Evolutionary conservation across 2,113 vertebrate genomes (phyloP).

Genomic region (Osmerus eperlanus): DNA sequence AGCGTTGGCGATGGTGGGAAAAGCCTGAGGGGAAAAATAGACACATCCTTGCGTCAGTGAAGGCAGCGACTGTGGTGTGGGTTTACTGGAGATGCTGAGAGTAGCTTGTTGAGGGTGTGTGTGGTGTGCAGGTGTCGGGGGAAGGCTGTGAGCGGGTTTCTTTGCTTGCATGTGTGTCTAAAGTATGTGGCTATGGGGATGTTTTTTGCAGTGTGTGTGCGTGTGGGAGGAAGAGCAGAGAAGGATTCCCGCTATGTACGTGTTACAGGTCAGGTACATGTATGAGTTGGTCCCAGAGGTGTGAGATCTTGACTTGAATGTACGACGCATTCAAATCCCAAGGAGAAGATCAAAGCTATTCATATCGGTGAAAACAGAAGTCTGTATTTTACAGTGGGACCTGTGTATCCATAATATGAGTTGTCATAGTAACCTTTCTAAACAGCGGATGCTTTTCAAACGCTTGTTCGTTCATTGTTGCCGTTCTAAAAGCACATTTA

Average conservation of each 20-base stretch:
- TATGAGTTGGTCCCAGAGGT: conserved; percentile 48
- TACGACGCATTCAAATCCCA: too few relatives aligned
- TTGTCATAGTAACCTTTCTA: too few relatives aligned
- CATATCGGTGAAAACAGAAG: too few relatives aligned
- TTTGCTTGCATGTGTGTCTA: conserved; percentile 1
- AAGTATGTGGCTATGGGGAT: conserved; percentile 47
- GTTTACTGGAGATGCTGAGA: conserved; percentile 29
- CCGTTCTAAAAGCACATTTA: too few relatives aligned
- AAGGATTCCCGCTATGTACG: conserved; percentile 50
- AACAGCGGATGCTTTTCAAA: too few relatives aligned
- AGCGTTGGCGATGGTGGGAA: not conserved
- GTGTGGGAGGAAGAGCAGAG: conserved; percentile 59
- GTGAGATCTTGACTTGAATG: conserved; percentile 32
- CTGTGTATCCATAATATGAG: too few relatives aligned
- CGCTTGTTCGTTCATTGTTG: too few relatives aligned
- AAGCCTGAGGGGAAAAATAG: conserved; percentile 22
- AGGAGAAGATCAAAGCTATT: too few relatives aligned
- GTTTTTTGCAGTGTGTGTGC: conserved; percentile 26
- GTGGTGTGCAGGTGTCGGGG: conserved; percentile 18
- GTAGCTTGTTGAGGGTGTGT: conserved; percentile 20
- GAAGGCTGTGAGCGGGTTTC: not conserved
- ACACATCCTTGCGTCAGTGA: conserved; percentile 36
- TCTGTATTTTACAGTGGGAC: too few relatives aligned
- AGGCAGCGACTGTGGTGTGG: conserved; percentile 33
- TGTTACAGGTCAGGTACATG: conserved; percentile 51